Evolutionary conservation across 2,888 invertebrate genomes (phyloP), one percentile per base, ranked within the genome.

Genomic region (Thyatira batis): DNA sequence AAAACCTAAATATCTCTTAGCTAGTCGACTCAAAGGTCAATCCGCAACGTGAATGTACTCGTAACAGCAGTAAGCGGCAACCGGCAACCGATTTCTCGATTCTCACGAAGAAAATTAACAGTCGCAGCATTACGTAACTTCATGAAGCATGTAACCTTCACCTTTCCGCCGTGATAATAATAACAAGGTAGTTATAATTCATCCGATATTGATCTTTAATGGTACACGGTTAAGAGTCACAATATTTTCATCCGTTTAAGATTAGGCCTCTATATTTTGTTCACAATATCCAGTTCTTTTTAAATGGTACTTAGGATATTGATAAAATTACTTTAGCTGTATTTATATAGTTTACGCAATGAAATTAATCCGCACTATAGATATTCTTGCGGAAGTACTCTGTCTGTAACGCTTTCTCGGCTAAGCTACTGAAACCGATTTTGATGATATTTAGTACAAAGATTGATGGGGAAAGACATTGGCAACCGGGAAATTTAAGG

Each of bases 81-180:
- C 65, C 53, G 52, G 49, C 51, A 63, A 63, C 65, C 61, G 61
- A 71, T 71, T 74, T 70, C 69, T 66, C 69, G 63, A 69, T 63
- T 72, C 70, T 75, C 78, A 80, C 76, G 77, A 78, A 76, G 81
- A 73, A 83, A 80, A 84, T 82, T 76, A 78, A 73, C 72, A 63
- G 59, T 58, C 28, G 27, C 27, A 48, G 49, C 53, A 63, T 85
- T 83, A 79, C 78, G 80, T 84, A 80, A 85, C 61, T 51, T 67
- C 69, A 75, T 74, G 76, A 69, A 71, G 67, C 61, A 61, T 63
- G 58, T 62, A 80, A 75, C 85, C 86, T 86, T 85, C 71, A 87
- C 86, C 84, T 86, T 86, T 87, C 61, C 57, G 62, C 73, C 73
- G 76, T 76, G 80, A 76, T 78, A 63, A 58, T 59, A 55, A 50